Evolutionary conservation across 2,113 vertebrate species (phyloP).

Genomic region (Callorhinus ursinus): DNA sequence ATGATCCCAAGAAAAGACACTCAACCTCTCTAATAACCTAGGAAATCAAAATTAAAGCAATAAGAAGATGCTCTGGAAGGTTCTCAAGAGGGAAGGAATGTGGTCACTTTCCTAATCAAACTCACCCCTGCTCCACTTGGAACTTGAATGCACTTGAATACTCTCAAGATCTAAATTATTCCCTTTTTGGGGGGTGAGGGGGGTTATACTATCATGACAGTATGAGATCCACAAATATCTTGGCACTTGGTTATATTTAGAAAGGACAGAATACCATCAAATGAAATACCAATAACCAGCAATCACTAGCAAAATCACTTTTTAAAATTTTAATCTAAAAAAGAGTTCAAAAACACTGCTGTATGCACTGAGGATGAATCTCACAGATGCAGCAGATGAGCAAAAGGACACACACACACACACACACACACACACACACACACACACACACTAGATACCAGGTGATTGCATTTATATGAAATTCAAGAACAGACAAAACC

Average conservation of each 20-base stretch:
- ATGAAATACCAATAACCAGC: constrained; percentile 26
- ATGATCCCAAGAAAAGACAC: not conserved
- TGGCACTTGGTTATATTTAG: constrained; percentile 43
- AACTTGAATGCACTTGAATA: not conserved
- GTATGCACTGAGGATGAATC: not conserved
- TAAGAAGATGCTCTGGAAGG: not conserved
- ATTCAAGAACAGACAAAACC: constrained; percentile 17
- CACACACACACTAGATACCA: not conserved
- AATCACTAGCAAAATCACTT: not conserved
- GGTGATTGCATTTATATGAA: not conserved
- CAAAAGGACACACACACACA: not conserved
- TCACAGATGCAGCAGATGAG: not conserved
- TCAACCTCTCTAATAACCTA: not conserved
- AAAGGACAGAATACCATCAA: not conserved
- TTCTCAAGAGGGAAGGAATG: not conserved
- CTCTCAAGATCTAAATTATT: not conserved
- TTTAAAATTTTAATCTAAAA: constrained; percentile 19
- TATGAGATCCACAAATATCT: not conserved
- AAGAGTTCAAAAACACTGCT: not conserved
- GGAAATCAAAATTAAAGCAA: not conserved
- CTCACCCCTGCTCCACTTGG: not conserved
- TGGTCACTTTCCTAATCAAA: constrained; percentile 3
- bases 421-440: too few relatives aligned
- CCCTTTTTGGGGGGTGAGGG: not conserved
- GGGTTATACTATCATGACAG: not conserved